A percentile compares a stretch with the other conserved stretches of the same genome.
Evolutionary conservation across 2,888 invertebrate genomes (phyloP).

Genomic region (Xanthia icteritia): DNA sequence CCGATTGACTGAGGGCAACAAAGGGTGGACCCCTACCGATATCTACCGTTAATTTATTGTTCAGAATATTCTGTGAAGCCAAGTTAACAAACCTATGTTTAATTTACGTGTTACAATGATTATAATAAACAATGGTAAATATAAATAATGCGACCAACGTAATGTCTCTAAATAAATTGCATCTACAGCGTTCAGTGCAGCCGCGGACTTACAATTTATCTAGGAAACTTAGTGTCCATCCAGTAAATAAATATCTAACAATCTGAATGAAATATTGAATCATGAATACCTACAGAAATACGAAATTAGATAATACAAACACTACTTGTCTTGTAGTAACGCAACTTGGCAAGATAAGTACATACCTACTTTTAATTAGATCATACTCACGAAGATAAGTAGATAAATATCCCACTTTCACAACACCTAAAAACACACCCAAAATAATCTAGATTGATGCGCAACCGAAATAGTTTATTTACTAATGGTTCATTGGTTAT

Average conservation of each 20-base stretch:
- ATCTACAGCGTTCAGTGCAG: too few species aligned
- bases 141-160: not conserved
- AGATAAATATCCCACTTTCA: slow-evolving; percentile 10
- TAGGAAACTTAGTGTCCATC: too few species aligned
- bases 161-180: not conserved
- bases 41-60: not conserved
- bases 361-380: slow-evolving; percentile 13
- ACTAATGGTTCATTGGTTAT: slow-evolving; percentile 58
- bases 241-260: not conserved
- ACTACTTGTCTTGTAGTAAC: not conserved
- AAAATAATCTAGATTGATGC: slow-evolving; percentile 34
- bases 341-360: not conserved
- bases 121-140: slow-evolving; percentile 6
- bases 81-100: not conserved
- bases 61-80: slow-evolving; percentile 1
- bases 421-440: slow-evolving; percentile 47
- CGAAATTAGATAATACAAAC: not conserved
- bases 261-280: not conserved
- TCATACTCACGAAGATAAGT: not conserved
- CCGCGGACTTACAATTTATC: not conserved
- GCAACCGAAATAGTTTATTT: slow-evolving; percentile 37
- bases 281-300: not conserved
- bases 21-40: not conserved
- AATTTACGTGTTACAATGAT: not conserved
- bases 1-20: not conserved